Conservation (phyloP, 2,113 vertebrate genomes). For the Diadophis punctatus region DNA sequence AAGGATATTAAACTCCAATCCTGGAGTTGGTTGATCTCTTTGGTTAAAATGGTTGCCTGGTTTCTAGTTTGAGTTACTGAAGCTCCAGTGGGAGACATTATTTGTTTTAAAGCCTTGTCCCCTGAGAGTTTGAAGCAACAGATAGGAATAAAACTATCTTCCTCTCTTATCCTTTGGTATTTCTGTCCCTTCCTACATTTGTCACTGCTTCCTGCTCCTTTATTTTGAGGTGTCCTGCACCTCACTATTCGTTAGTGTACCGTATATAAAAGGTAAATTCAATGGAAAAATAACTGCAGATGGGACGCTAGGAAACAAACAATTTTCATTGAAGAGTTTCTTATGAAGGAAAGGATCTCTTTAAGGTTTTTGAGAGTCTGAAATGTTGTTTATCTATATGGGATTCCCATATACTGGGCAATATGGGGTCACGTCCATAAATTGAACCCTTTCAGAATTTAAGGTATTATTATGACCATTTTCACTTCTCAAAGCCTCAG, state of each 20-base stretch:
- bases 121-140: background rate
- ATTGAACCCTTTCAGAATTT: background rate
- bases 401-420: background rate
- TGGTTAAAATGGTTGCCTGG: background rate
- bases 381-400: background rate
- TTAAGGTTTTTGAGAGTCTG: background rate
- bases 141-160: background rate
- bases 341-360: background rate
- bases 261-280: background rate
- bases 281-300: background rate
- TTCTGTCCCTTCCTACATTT: background rate
- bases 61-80: background rate
- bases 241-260: background rate
- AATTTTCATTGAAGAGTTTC: background rate
- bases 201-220: background rate
- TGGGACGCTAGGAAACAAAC: background rate
- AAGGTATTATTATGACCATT: background rate
- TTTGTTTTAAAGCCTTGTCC: background rate
- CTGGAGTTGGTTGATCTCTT: background rate
- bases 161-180: background rate
- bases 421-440: background rate
- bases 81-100: background rate
- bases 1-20: background rate
- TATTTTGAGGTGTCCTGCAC: background rate
- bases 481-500: background rate